Conservation (phyloP, 2,797 vertebrate species). For the Oophaga sylvatica region DNA sequence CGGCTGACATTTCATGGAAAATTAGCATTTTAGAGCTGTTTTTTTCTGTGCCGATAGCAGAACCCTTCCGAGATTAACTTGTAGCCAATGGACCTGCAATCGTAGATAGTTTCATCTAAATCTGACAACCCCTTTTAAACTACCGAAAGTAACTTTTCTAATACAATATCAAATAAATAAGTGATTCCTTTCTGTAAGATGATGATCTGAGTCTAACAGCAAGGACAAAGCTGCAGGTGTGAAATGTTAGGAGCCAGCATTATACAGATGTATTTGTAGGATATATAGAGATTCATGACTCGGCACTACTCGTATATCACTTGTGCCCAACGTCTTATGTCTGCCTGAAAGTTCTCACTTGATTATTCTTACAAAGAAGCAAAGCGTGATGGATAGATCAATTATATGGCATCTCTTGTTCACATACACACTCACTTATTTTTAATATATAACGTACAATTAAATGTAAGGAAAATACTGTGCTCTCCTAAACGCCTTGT, state of each 20-base stretch:
- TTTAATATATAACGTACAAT: slow-evolving; percentile 54
- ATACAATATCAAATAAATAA: neutral
- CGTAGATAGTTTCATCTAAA: neutral
- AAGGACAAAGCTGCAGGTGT: slow-evolving; percentile 25
- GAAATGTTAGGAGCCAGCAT: slow-evolving; percentile 11
- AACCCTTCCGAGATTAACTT: neutral
- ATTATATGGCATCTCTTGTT: slow-evolving; percentile 20
- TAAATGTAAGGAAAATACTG: slow-evolving; percentile 53
- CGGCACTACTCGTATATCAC: slow-evolving; percentile 42
- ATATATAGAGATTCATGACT: slow-evolving; percentile 37
- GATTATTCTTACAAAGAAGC: slow-evolving; percentile 44
- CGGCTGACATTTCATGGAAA: neutral
- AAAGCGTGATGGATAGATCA: slow-evolving; percentile 43
- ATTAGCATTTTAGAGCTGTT: neutral
- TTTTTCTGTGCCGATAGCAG: no score
- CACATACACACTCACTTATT: slow-evolving; percentile 12
- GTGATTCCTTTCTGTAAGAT: neutral
- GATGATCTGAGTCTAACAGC: neutral
- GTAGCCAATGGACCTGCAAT: neutral
- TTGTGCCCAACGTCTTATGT: slow-evolving; percentile 30
- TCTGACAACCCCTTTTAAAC: neutral
- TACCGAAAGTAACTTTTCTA: neutral
- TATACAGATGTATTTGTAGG: slow-evolving; percentile 42
- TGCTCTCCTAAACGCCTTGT: slow-evolving; percentile 48
- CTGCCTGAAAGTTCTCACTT: slow-evolving; percentile 35